Conservation (phyloP, 2,888 invertebrate species). For the Eumerus sabulonum region DNA sequence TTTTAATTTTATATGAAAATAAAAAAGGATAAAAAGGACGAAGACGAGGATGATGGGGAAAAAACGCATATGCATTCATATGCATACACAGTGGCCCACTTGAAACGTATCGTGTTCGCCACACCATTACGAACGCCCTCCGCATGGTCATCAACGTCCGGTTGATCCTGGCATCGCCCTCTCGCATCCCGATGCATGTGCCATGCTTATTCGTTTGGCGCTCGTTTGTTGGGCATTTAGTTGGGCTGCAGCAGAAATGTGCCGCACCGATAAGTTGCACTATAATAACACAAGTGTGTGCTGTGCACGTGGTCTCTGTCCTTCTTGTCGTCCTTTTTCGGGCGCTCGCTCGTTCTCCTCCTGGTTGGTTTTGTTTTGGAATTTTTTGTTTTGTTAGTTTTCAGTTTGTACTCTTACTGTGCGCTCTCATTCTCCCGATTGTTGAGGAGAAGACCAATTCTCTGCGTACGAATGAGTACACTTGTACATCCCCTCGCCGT, state of each 20-base stretch:
- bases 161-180: conserved; percentile 21
- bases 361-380: not conserved
- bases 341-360: conserved; percentile 12
- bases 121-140: too few relatives aligned
- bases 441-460: conserved; percentile 6
- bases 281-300: conserved; percentile 53
- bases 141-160: not conserved
- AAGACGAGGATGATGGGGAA: not conserved
- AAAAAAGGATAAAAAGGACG: conserved; percentile 26
- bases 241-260: conserved; percentile 48
- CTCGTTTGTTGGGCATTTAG: conserved; percentile 57
- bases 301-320: conserved; percentile 56
- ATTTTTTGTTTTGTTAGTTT: conserved; percentile 9
- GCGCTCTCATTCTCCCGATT: conserved; percentile 1
- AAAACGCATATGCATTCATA: conserved; percentile 67
- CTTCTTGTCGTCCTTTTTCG: conserved; percentile 33
- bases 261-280: conserved; percentile 53
- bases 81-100: conserved; percentile 29
- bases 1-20: conserved; percentile 65
- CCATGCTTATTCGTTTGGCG: not conserved
- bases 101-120: too few relatives aligned
- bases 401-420: conserved; percentile 6
- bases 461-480: conserved; percentile 13
- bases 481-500: conserved; percentile 5
- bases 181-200: too few relatives aligned